Evolutionary conservation across 2,113 vertebrate species (phyloP), one percentile per base, ranked within the genome.

Genomic region (Dipodomys stephensi): DNA sequence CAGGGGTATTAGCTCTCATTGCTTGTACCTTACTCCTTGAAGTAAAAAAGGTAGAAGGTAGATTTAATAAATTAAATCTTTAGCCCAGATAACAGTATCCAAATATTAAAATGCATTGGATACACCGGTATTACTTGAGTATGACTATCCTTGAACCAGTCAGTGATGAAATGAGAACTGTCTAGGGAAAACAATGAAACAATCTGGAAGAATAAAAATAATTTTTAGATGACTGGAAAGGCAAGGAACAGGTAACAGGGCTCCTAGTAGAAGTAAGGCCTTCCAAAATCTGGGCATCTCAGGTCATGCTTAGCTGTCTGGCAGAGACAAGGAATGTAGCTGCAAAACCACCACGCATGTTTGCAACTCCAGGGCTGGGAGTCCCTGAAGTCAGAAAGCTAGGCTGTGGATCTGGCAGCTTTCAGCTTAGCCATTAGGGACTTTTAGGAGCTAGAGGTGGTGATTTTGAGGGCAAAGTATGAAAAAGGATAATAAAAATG

Each of bases 201-300:
- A 83, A 69, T 53, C 49, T 92, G 57, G 9, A 95, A 85, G 39
- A 71, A 94, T 82, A 32, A 53, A 91, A 85, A 88, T 46, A 85
- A 68, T 91, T 44, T 68, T 73, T 8, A 64, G 6, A 83, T 4
- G 12, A 15, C 39, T 27, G 49, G 71, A 60, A 46, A 85, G 49
- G 28, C 2, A 57, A 84, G 79, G 67, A 80, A 39, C 7, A 80
- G 46, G 16, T 65, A 19, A 92, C 16, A 46, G 82, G 71, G 44
- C 1, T 60, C 35, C 53, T 81, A 64, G 86, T n/a, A 69, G 25
- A 23, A 65, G 23, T 22, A 35, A 78, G 49, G 67, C 49, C 5
- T 4, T 25, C 39, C 57, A 82, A 15, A 4, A 25, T 73, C 46
- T 67, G 60, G 27, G 72, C 27, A 67, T 35, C 71, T 11, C 9